Percentiles rank a stretch among this genome's conserved stretches.
Conservation (phyloP, 2,113 vertebrate genomes). For the Hippocampus abdominalis region DNA sequence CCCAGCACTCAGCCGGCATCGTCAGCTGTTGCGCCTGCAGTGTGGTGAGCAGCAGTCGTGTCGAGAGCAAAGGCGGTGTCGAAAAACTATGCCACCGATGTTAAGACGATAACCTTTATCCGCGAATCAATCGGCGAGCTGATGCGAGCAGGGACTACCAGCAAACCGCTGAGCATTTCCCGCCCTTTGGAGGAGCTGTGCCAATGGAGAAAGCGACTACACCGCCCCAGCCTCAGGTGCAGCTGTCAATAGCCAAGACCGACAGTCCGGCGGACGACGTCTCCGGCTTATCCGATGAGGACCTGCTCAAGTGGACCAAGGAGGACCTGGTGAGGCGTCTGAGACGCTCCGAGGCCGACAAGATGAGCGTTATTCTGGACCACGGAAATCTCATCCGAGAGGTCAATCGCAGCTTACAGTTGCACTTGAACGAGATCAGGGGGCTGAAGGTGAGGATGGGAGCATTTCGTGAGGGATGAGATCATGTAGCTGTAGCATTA, state of each 20-base stretch:
- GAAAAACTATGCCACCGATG: slow-evolving; percentile 56
- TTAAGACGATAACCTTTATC: slow-evolving; percentile 37
- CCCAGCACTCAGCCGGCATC: slow-evolving; percentile 45
- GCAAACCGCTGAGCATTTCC: slow-evolving; percentile 57
- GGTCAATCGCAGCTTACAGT: slow-evolving; percentile 95
- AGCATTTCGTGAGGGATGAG: slow-evolving; percentile 53
- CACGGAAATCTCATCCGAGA: slow-evolving; percentile 97
- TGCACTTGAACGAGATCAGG: slow-evolving; percentile 95
- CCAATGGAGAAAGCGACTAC: slow-evolving; percentile 71
- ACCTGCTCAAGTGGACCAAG: slow-evolving; percentile 92
- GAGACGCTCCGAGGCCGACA: slow-evolving; percentile 90
- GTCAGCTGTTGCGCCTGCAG: slow-evolving; percentile 71
- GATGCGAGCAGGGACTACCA: slow-evolving; percentile 57
- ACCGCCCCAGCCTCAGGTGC: slow-evolving; percentile 64
- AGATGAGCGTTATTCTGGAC: slow-evolving; percentile 97
- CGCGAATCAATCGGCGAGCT: slow-evolving; percentile 43
- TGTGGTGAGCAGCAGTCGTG: slow-evolving; percentile 34
- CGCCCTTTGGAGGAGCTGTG: slow-evolving; percentile 53
- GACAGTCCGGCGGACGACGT: slow-evolving; percentile 84
- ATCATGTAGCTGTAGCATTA: slow-evolving; percentile 55
- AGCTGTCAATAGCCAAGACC: slow-evolving; percentile 72
- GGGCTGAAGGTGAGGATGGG: slow-evolving; percentile 88
- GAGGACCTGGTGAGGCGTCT: slow-evolving; percentile 91
- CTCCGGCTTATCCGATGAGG: slow-evolving; percentile 88
- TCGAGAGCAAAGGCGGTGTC: slow-evolving; percentile 41